A percentile compares a stretch with the other conserved stretches of the same genome.
phyloP scores from a whole-genome alignment of 30 jellyfish, hydroid and myxozoan species.

The Aurelia aurita complex sp. Pacific region DNA sequence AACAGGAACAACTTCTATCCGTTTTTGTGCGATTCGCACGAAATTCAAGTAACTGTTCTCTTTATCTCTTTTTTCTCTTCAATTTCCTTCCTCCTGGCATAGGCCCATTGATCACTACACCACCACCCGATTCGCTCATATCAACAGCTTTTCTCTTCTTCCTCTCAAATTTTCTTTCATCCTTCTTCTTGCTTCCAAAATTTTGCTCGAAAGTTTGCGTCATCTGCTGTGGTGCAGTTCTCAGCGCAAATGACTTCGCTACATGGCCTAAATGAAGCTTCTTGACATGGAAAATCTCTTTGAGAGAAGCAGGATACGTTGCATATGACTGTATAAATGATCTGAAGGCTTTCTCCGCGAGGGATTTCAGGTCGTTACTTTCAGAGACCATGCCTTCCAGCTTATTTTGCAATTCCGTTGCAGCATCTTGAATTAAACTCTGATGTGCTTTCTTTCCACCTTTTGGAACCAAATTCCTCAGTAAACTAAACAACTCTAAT shows the following conservation, averaged over 20 bases:
- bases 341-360: constrained; percentile 77
- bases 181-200: constrained; percentile 12
- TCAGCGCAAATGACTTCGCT: constrained; percentile 92
- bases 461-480: constrained; percentile 31
- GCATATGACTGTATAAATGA: constrained; percentile 94
- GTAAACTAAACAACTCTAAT: constrained; percentile 41
- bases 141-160: constrained; percentile 33
- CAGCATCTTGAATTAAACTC: constrained; percentile 68
- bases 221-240: constrained; percentile 88
- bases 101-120: constrained; percentile 84
- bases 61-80: constrained; percentile 4
- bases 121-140: constrained; percentile 75
- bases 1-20: too few relatives aligned
- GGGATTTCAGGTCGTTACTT: constrained; percentile 13
- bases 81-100: constrained; percentile 61
- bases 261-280: constrained; percentile 92
- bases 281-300: constrained; percentile 80
- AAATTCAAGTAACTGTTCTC: background rate
- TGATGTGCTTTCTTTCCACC: constrained; percentile 49
- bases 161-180: constrained; percentile 18
- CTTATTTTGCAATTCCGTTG: constrained; percentile 66
- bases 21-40: background rate
- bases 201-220: constrained; percentile 18
- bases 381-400: constrained; percentile 55
- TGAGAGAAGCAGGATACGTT: constrained; percentile 78